Evolutionary conservation across 64 coral and sea anemone species (phyloP).

Genomic region (Stylophora pistillata): DNA sequence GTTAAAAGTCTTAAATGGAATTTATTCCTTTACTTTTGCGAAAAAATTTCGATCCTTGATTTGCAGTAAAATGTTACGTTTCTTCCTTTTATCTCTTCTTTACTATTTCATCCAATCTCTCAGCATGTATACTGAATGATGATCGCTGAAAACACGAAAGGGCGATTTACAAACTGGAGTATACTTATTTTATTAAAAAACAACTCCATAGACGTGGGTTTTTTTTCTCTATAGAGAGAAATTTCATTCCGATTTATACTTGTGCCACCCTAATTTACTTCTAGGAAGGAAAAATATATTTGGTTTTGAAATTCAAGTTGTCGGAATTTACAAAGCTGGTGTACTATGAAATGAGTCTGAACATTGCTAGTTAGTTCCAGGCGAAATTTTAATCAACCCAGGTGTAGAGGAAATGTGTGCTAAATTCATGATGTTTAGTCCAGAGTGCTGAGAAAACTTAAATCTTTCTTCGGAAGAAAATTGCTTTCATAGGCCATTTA

Average conservation of each 20-base stretch:
- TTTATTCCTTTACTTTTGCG: not conserved
- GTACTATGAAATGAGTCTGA: not conserved
- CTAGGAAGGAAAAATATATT: not conserved
- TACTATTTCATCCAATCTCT: not conserved
- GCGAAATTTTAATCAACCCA: not conserved
- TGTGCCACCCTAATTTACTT: not conserved
- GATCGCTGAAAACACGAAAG: not conserved
- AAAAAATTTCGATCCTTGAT: not conserved
- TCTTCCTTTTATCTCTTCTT: not conserved
- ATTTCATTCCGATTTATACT: not conserved
- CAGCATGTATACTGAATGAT: not conserved
- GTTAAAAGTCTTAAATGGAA: not conserved
- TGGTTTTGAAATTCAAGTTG: not conserved
- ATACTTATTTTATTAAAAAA: constrained; percentile 9
- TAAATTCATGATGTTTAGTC: not conserved
- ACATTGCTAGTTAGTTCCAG: not conserved
- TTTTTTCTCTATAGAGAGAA: not conserved
- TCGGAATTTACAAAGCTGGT: not conserved
- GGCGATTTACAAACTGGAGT: not conserved
- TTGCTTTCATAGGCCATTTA: not conserved
- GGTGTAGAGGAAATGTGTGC: not conserved
- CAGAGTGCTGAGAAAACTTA: not conserved
- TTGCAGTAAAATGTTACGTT: not conserved
- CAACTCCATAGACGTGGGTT: not conserved
- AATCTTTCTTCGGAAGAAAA: not conserved